These are phyloP conservation scores for Meteorus cinctellus DNA, from an alignment of 2,888 invertebrate species.

Conservation along the genomic window DNA sequence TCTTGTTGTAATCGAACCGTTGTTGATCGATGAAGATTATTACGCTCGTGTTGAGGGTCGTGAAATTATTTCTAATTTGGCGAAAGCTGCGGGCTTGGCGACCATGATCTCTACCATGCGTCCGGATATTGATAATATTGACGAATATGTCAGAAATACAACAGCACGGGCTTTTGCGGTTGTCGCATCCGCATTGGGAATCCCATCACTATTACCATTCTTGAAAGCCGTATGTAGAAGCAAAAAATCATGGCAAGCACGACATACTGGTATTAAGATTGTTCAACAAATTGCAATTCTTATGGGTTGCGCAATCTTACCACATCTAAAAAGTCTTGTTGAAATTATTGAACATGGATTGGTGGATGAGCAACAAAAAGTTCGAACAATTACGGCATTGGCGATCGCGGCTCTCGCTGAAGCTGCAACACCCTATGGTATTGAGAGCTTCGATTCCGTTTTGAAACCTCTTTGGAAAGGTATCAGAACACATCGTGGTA, in stretches of 20 bases:
- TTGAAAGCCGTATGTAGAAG: constrained; percentile 99
- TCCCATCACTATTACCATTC: constrained; percentile 97
- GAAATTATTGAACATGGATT: constrained; percentile 99
- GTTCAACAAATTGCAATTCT: constrained; percentile 99
- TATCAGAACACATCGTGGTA: constrained; percentile 91
- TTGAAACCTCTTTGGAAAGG: constrained; percentile 99
- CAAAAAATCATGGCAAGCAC: constrained; percentile 99
- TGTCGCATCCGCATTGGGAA: constrained; percentile 98
- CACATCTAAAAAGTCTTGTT: constrained; percentile 97
- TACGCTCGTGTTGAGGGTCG: constrained; percentile 99
- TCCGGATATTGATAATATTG: constrained; percentile 99
- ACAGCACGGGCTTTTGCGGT: constrained; percentile 99
- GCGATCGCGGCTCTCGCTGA: constrained; percentile 99
- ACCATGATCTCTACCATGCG: constrained; percentile 99
- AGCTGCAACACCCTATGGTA: constrained; percentile 99
- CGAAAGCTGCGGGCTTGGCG: constrained; percentile 98
- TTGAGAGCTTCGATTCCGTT: constrained; percentile 99
- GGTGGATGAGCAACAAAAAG: constrained; percentile 99
- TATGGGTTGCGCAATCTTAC: constrained; percentile 99
- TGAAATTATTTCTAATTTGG: constrained; percentile 99
- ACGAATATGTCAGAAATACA: constrained; percentile 99
- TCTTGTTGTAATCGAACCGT: constrained; percentile 98
- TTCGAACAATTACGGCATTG: constrained; percentile 98
- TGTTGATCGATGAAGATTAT: constrained; percentile 99
- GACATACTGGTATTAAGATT: constrained; percentile 99